Base-by-base conservation (phyloP, 2,113 vertebrate species). In the Microcebus griseorufus region DNA sequence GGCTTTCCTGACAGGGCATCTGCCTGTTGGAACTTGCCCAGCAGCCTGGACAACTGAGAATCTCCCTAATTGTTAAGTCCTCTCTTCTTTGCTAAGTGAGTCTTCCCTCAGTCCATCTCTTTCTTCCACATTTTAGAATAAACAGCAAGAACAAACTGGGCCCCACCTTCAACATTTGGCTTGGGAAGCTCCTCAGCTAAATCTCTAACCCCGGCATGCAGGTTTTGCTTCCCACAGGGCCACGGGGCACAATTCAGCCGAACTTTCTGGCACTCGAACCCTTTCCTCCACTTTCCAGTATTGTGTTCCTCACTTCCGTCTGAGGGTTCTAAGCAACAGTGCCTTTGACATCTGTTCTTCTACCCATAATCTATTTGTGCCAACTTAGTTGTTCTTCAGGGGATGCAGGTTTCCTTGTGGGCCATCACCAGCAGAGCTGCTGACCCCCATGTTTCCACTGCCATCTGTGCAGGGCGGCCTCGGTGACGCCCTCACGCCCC, bases 201-300 rank as follows among this genome's bases (percentile, higher is more conserved):
- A 64, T 80, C 39, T 58, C 42, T 25, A 34, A 12, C 29, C 53
- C 58, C 16, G 37, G 82, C 27, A 2, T 39, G 32, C 27, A 34
- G 17, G 75, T 12, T 34, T 20, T 14, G 55, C 67, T 14, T 29
- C 34, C 34, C 37, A 23, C 16, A 48, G 0, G 10, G n/a, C 65
- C 20, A 1, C 72, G 11, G 84, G 75, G 12, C 23, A 9, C 5
- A 13, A 5, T 37, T 16, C 62, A 27, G 62, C 34, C 2, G 42
- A 42, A 5, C 25, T 29, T 37, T 29, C 53, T 67, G 37, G 5
- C 29, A 0, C 23, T 0, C 0, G 0, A 5, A 25, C 78, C 6
- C 72, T 37, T 13, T 55, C 9, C 32, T 58, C 67, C 4, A 8
- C 27, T 11, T 69, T 53, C 14, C 0, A 3, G 18, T 5, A 6